Conservation (phyloP, 2,113 vertebrate species). For the Saccopteryx leptura region DNA sequence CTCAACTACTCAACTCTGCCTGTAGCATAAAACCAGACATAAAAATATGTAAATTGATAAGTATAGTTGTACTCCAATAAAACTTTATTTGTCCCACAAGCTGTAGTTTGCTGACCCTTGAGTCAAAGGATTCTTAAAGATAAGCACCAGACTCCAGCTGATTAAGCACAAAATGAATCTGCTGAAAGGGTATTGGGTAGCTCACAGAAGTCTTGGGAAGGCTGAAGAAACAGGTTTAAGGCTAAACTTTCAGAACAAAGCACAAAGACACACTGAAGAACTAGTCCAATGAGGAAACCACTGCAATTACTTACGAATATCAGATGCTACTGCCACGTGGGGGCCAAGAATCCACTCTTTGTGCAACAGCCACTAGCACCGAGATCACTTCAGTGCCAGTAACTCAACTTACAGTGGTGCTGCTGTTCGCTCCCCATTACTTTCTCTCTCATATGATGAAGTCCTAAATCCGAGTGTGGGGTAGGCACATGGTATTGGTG, state of each 20-base stretch:
- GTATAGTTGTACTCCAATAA: neutral
- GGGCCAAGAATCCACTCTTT: neutral
- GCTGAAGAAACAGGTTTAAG: neutral
- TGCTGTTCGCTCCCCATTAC: neutral
- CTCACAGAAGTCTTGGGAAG: neutral
- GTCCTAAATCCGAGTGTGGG: neutral
- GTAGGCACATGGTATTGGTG: neutral
- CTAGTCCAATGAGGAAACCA: neutral
- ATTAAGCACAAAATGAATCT: neutral
- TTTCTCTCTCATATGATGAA: neutral
- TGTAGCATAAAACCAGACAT: neutral
- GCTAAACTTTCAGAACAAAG: conserved; percentile 22
- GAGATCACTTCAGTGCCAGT: neutral
- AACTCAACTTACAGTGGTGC: neutral
- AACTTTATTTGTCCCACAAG: neutral
- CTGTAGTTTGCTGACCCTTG: neutral
- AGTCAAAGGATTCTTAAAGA: neutral
- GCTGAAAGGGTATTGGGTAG: neutral
- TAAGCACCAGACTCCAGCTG: neutral
- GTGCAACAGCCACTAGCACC: neutral
- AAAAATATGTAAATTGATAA: neutral
- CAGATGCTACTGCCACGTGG: neutral
- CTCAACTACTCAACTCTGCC: conserved; percentile 23
- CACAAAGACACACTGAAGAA: neutral
- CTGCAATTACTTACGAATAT: neutral